Base-by-base conservation (phyloP, 2,888 invertebrate genomes). In the Acronicta psi region DNA sequence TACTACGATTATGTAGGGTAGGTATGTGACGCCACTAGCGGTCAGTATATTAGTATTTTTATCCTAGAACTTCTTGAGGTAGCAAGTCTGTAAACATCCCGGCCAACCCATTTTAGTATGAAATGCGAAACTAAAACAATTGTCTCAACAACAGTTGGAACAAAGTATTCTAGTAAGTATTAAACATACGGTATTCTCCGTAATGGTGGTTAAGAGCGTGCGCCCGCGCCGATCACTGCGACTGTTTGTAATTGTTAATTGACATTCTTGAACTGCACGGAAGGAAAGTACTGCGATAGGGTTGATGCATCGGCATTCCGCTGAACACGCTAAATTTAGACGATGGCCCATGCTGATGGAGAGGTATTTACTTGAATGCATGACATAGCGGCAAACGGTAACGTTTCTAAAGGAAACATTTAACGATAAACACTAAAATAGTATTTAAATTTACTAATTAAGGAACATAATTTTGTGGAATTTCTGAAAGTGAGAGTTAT, bases 211-310 rank as follows among this genome's bases (percentile, higher is more conserved):
- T 41, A 49, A 58, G 44, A 75, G 73, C 69, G 77, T 81, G 81
- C 81, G 79, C 77, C 42, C 31, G 66, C 75, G 73, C 54, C 69
- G 77, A 76, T 82, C 69, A 66, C 69, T 60, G 64, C 61, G 69
- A 58, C 75, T 64, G 71, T 79, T 86, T 84, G 81, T 83, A 84
- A 85, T 85, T 85, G 84, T 78, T 86, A 88, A 85, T 88, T 83
- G 82, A 81, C 82, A 80, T 79, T 74, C 77, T 69, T 75, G 69
- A 75, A 78, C 79, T 77, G 71, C 75, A 75, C 79, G 79, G 80
- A 85, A 83, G 75, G 84, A 87, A 87, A 87, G 83, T 81, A 70
- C 55, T 41, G 46, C 51, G 51, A 49, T 46, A 74, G 67, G 71
- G 74, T 44, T 70, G 77, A 50, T 45, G 52, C 52, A 38, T 49